Base-by-base conservation (phyloP, 1,140 invertebrate species). In the Trichomalopsis sarcophagae region DNA sequence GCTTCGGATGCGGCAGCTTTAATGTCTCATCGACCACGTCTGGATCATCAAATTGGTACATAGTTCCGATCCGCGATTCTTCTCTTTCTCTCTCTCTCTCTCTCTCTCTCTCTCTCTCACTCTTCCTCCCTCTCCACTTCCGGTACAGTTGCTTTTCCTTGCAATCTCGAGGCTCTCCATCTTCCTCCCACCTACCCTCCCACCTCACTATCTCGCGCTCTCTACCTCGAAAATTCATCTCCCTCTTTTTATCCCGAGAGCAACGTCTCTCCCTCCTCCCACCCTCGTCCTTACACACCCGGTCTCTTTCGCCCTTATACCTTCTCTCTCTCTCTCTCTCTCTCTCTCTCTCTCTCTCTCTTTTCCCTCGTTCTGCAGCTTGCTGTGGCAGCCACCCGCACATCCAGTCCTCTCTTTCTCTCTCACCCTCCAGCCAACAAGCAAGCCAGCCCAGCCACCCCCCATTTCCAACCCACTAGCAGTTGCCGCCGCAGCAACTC, bases 131-230 rank as follows among this genome's bases (percentile, higher is more conserved):
- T 44, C 47, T 50, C 76, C 14, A 13, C 76, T 78, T 68, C 55
- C 30, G 74, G 5, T 40, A n/a, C 81, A 79, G 33, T 86, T 82
- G 84, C 78, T 83, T 87, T 87, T 87, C 75, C 74, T 86, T 84
- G 82, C 82, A 84, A 87, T 87, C 83, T 86, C 86, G 84, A 88
- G 84, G 89, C 89, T 89, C 87, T 87, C 83, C 87, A 87, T 91
- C 88, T 88, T 87, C 87, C 88, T 88, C 87, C 84, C 89, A 88
- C 86, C 79, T 81, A 23, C 21, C 84, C 69, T 82, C 75, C 81
- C 84, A 86, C 85, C 84, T 82, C 73, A 69, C 87, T 86, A 87
- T 89, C 88, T 91, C 89, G 88, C 90, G 88, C 89, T 89, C 86
- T 88, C 89, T 87, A 88, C 82, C 89, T 89, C 89, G 87, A 89